A percentile compares a stretch with the other conserved stretches of the same genome.
These are phyloP conservation scores for Achatina immaculata DNA, from an alignment of 1,140 invertebrate species.

Conservation along the genomic window DNA sequence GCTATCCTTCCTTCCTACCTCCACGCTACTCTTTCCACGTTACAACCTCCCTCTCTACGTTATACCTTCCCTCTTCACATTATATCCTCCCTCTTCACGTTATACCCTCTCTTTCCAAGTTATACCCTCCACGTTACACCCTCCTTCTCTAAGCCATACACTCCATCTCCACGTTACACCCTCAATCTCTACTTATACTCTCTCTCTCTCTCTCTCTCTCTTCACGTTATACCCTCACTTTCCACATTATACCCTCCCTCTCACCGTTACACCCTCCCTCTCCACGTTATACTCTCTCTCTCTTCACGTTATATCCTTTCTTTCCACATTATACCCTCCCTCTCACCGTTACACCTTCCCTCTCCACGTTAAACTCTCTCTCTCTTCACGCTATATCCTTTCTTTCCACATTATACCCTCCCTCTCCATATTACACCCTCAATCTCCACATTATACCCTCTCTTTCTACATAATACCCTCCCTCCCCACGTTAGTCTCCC, in stretches of 20 bases:
- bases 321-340: too few species aligned
- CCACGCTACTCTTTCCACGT: not conserved
- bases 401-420: too few species aligned
- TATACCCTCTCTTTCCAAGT: not conserved
- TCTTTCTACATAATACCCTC: not conserved
- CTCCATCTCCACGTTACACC: not conserved
- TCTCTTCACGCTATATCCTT: too few species aligned
- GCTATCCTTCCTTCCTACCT: not conserved
- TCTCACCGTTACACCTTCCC: too few species aligned
- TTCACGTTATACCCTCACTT: too few species aligned
- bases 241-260: too few species aligned
- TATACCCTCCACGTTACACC: not conserved
- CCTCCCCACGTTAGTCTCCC: not conserved
- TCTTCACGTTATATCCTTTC: too few species aligned
- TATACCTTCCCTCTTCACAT: not conserved
- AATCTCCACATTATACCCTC: not conserved
- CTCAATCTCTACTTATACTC: not conserved
- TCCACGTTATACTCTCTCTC: too few species aligned
- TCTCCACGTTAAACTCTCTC: too few species aligned
- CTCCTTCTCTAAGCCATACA: not conserved
- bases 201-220: too few species aligned
- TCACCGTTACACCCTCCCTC: too few species aligned
- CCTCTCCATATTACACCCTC: not conserved
- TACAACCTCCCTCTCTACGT: not conserved
- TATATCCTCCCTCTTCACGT: not conserved